Conservation (phyloP, 2,797 vertebrate genomes). For the Cynodonichthys magdalenae region DNA sequence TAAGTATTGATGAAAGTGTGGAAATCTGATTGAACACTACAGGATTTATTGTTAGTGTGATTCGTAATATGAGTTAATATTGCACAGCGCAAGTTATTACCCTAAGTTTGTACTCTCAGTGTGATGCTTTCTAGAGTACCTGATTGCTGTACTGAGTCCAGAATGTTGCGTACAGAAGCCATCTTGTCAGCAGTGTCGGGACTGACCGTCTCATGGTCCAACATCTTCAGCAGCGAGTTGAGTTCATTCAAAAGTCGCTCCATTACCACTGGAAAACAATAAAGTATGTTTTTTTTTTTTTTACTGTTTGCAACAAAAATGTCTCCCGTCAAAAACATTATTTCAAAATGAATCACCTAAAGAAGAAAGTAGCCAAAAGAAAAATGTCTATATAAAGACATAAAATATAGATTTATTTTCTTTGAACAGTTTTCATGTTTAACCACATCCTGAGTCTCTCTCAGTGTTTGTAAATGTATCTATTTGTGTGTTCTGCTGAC, state of each 20-base stretch:
- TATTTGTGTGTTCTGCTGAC: slow-evolving; percentile 52
- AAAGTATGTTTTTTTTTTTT: slow-evolving; percentile 1
- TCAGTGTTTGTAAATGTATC: slow-evolving; percentile 8
- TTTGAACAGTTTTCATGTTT: slow-evolving; percentile 43
- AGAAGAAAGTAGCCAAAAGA: too few relatives aligned
- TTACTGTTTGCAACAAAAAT: background rate
- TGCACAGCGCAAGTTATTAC: too few relatives aligned
- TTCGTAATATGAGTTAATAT: too few relatives aligned
- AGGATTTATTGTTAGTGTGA: too few relatives aligned
- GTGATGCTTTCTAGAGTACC: slow-evolving; percentile 57
- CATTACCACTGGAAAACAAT: slow-evolving; percentile 77
- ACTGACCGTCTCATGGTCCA: slow-evolving; percentile 94
- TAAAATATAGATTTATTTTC: slow-evolving; percentile 24
- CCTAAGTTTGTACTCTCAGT: too few relatives aligned
- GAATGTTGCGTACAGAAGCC: slow-evolving; percentile 87
- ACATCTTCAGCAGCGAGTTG: slow-evolving; percentile 88
- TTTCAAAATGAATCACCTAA: background rate
- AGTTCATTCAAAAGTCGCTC: slow-evolving; percentile 94
- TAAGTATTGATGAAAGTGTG: too few relatives aligned
- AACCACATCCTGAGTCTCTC: slow-evolving; percentile 49
- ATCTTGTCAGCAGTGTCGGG: slow-evolving; percentile 91
- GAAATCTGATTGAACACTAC: too few relatives aligned
- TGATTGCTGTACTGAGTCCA: slow-evolving; percentile 89
- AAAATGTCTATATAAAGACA: background rate
- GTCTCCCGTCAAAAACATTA: background rate